phyloP scores from a whole-genome alignment of 1,140 invertebrate species.

The Polyergus mexicanus region DNA sequence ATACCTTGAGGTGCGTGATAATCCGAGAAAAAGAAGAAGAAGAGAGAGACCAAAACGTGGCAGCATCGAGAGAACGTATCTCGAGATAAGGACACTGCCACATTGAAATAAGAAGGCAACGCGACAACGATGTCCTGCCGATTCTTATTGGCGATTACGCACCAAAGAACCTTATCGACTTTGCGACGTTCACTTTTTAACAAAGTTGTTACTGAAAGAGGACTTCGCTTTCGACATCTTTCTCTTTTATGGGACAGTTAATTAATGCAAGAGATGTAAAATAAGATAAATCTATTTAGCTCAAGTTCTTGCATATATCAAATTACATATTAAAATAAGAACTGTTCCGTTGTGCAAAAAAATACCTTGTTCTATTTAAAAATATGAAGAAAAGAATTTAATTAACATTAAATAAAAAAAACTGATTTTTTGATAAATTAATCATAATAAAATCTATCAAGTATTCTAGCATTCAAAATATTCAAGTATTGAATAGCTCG shows the following conservation, averaged over 20 bases:
- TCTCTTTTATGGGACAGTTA: constrained; percentile 23
- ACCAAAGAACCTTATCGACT: constrained; percentile 65
- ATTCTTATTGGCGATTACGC: constrained; percentile 64
- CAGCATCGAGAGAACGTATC: constrained; percentile 43
- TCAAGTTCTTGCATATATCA: neutral
- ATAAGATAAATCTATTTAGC: neutral
- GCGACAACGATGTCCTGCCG: constrained; percentile 53
- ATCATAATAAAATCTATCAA: neutral
- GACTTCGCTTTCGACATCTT: neutral
- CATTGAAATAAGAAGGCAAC: constrained; percentile 67
- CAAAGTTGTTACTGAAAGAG: constrained; percentile 54
- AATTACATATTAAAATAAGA: neutral
- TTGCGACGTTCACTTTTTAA: constrained; percentile 42
- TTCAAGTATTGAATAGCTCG: neutral
- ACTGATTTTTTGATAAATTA: neutral
- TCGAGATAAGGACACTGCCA: constrained; percentile 68
- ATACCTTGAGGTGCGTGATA: constrained; percentile 52
- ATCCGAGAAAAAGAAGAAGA: constrained; percentile 43
- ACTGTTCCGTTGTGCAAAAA: neutral
- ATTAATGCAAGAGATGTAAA: constrained; percentile 27
- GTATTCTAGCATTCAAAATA: neutral
- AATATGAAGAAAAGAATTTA: neutral
- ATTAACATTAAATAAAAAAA: neutral
- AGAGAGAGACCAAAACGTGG: neutral
- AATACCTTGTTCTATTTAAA: neutral